These are phyloP conservation scores for Beris morrisii DNA, from an alignment of 2,888 invertebrate genomes.

Conservation along the genomic window DNA sequence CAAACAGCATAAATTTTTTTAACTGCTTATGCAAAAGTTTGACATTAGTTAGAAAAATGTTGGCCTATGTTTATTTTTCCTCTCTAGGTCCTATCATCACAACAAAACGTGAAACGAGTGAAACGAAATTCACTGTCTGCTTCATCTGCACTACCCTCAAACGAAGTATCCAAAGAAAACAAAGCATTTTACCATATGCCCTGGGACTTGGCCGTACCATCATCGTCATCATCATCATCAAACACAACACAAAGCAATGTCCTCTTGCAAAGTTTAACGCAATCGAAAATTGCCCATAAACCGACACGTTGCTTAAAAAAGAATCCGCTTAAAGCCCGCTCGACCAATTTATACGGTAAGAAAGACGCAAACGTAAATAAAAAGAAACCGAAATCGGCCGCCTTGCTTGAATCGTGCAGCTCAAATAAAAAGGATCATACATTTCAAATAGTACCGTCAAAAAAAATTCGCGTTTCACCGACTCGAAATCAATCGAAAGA, in stretches of 20 bases:
- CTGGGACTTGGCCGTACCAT: conserved; percentile 34
- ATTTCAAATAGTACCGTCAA: conserved; percentile 33
- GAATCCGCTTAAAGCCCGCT: conserved; percentile 33
- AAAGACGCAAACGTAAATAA: conserved; percentile 30
- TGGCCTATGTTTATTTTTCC: conserved; percentile 31
- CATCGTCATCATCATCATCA: conserved; percentile 28
- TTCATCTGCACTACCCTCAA: conserved; percentile 32
- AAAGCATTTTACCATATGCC: conserved; percentile 32
- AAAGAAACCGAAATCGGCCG: conserved; percentile 31
- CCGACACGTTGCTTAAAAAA: conserved; percentile 15
- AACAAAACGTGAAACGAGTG: conserved; percentile 33
- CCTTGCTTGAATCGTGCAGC: conserved; percentile 22
- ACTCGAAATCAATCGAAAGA: conserved; percentile 13
- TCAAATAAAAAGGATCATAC: conserved; percentile 25
- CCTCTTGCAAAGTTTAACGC: conserved; percentile 12
- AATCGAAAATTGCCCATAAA: conserved; percentile 1
- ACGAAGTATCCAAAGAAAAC: conserved; percentile 37
- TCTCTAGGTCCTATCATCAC: conserved; percentile 33
- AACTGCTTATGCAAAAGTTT: no score
- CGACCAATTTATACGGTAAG: conserved; percentile 27
- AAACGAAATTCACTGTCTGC: conserved; percentile 33
- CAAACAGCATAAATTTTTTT: no score
- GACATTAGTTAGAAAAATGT: neutral
- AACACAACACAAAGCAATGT: conserved; percentile 1
- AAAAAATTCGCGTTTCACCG: conserved; percentile 33